Evolutionary conservation across 2,113 vertebrate genomes (phyloP).

Genomic region (Charadrius vociferus): DNA sequence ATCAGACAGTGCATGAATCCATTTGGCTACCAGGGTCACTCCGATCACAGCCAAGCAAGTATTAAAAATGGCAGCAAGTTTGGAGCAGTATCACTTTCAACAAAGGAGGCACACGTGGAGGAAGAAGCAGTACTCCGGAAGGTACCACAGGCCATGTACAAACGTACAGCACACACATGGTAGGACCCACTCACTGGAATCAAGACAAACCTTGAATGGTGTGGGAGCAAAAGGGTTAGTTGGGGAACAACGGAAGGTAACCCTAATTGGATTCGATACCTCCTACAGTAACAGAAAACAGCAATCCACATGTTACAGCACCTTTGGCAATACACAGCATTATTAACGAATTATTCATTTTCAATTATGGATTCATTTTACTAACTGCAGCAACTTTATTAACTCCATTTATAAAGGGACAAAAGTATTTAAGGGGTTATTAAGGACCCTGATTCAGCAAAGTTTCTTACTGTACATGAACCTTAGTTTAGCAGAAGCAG

Average conservation of each 20-base stretch:
- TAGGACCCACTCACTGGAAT: not conserved
- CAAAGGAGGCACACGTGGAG: not conserved
- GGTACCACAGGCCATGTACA: conserved; percentile 27
- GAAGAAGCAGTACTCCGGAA: not conserved
- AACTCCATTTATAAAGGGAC: not conserved
- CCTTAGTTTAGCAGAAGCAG: not conserved
- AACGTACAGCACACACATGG: conserved; percentile 3
- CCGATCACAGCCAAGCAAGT: not conserved
- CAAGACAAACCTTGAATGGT: conserved; percentile 96
- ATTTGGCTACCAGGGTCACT: not conserved
- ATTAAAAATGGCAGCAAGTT: not conserved
- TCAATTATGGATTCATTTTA: not conserved
- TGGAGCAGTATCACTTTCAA: not conserved
- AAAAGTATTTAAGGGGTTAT: not conserved
- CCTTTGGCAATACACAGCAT: not conserved
- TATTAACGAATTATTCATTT: not conserved
- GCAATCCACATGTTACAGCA: conserved; percentile 54
- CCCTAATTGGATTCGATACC: conserved; percentile 87
- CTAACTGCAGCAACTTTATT: not conserved
- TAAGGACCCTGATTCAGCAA: not conserved
- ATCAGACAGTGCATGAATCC: not conserved
- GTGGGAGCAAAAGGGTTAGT: conserved; percentile 97
- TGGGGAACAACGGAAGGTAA: conserved; percentile 90
- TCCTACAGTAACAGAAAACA: conserved; percentile 91
- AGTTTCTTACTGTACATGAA: not conserved